Evolutionary conservation across 2,797 vertebrate species (phyloP), one percentile per base, ranked within the genome.

Genomic region (Rhynchotus rufescens): DNA sequence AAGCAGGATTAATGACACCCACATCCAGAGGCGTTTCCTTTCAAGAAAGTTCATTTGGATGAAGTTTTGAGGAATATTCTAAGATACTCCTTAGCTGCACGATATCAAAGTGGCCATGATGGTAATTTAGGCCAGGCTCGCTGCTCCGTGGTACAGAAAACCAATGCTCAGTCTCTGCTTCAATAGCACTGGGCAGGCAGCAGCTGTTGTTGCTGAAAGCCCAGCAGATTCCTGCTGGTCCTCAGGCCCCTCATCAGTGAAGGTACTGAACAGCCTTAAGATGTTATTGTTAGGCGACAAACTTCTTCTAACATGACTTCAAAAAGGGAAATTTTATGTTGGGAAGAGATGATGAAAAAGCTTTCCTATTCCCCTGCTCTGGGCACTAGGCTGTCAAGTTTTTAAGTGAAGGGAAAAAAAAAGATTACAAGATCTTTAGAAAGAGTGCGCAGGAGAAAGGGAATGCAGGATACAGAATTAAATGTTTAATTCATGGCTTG

Each of bases 401-500:
- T 94, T 83, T 69, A 69, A 32, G 21, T 26, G 44, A 65, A 22
- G 25, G 64, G 19, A 71, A 92, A 95, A 45, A 45, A 62, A 81
- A 49, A 49, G 26, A 85, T 91, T 93, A 83, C 42, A 38, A 5
- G 5, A 69, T 69, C 21, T 77, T 72, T 34, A 26, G 56, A 90
- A 92, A 80, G 54, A 76, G 52, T 7, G 4, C 15, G 23, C 91
- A 67, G 87, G 36, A 78, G 68, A 74, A 56, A 88, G 67, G 51
- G 86, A 80, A 90, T 51, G 60, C 72, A 81, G 66, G 72, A 68
- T 42, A 62, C 30, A 69, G 88, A 90, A 77, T 26, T 81, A 87
- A 89, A 93, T 92, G 66, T 40, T 79, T 91, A 92, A 96, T 92
- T 94, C 91, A 92, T 74, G 47, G 45, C 12, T 57, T 85, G 51